Evolutionary conservation across 2,797 vertebrate genomes (phyloP).

Genomic region (Rhinatrema bivittatum): DNA sequence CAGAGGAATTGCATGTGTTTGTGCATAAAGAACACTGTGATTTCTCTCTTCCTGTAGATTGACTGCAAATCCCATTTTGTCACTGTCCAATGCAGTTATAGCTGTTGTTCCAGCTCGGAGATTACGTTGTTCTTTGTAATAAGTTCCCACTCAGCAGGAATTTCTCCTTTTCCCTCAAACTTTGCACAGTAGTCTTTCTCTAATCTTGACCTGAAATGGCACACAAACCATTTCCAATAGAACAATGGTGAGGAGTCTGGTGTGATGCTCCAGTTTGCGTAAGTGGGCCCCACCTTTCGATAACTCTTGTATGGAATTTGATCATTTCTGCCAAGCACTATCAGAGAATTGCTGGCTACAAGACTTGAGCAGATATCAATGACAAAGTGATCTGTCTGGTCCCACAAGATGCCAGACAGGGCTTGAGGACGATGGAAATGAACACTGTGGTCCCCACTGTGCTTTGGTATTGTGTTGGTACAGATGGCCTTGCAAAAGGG

Average conservation of each 20-base stretch:
- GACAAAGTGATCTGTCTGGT: background rate
- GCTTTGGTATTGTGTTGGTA: constrained; percentile 24
- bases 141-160: background rate
- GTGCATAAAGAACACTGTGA: no score
- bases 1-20: no score
- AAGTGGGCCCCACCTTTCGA: background rate
- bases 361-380: constrained; percentile 26
- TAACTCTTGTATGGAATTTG: background rate
- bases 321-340: fast-evolving
- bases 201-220: constrained; percentile 7
- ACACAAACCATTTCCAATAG: constrained; percentile 40
- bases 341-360: fast-evolving
- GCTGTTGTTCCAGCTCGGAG: background rate
- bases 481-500: constrained; percentile 43
- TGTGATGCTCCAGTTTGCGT: constrained; percentile 14
- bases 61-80: no score
- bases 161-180: constrained; percentile 13
- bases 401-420: fast-evolving
- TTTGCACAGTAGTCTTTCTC: background rate
- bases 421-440: constrained; percentile 11
- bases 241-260: background rate
- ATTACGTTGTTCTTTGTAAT: constrained; percentile 11
- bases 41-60: no score
- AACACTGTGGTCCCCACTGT: constrained; percentile 14
- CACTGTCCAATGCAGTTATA: no score